These are phyloP conservation scores for Drosophila koepferae DNA, from an alignment of 2,888 invertebrate species.

Conservation along the genomic window DNA sequence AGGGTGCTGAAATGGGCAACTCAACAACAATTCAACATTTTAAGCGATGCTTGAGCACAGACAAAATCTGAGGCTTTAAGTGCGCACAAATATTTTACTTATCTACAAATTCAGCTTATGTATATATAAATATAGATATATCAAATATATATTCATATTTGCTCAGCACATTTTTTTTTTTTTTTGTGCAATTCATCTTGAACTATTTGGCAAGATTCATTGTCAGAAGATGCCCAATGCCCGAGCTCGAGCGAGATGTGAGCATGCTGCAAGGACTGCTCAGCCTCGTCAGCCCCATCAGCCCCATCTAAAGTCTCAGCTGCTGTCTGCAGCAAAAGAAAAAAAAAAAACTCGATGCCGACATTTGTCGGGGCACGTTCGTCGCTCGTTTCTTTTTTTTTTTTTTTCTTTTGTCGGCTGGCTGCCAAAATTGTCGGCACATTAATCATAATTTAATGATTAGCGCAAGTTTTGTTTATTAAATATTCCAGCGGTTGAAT, in stretches of 20 bases:
- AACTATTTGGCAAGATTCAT: slow-evolving; percentile 10
- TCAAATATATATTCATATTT: background rate
- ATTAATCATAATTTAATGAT: slow-evolving; percentile 81
- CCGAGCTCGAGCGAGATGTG: background rate
- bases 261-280: slow-evolving; percentile 11
- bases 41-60: background rate
- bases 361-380: slow-evolving; percentile 43
- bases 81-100: background rate
- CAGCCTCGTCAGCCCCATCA: background rate
- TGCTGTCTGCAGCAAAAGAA: slow-evolving; percentile 14
- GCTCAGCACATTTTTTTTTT: slow-evolving; percentile 9
- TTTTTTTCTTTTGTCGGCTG: slow-evolving; percentile 48
- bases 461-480: slow-evolving; percentile 79
- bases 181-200: slow-evolving; percentile 11
- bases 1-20: no score
- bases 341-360: slow-evolving; percentile 9
- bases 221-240: background rate
- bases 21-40: background rate
- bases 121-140: background rate
- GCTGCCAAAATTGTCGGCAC: slow-evolving; percentile 70
- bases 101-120: background rate
- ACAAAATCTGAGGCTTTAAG: background rate
- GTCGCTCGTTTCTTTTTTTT: background rate
- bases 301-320: background rate
- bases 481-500: slow-evolving; percentile 50